phyloP scores from a whole-genome alignment of 2,888 invertebrate genomes.

The Nephrotoma flavescens region DNA sequence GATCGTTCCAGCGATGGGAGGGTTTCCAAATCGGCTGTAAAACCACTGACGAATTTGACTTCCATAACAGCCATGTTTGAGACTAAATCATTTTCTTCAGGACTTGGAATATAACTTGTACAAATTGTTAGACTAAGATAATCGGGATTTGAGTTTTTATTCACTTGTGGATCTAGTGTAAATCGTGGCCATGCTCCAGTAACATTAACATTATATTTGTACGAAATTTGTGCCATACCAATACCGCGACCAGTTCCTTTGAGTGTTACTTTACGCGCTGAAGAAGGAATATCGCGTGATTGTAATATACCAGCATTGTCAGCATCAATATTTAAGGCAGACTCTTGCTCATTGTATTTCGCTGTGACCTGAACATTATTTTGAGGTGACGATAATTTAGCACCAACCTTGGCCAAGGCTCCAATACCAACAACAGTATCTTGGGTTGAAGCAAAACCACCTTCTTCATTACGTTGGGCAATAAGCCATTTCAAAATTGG shows the following conservation, averaged over 20 bases:
- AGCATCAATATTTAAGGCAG: slow-evolving; percentile 46
- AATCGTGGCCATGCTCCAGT: slow-evolving; percentile 80
- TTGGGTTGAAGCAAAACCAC: slow-evolving; percentile 64
- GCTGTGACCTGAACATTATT: slow-evolving; percentile 32
- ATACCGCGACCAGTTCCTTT: slow-evolving; percentile 69
- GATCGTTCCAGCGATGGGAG: slow-evolving; percentile 42
- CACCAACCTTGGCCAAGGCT: slow-evolving; percentile 51
- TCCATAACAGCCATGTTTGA: slow-evolving; percentile 86
- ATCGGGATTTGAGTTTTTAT: slow-evolving; percentile 59
- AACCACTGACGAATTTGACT: slow-evolving; percentile 82
- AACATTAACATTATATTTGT: slow-evolving; percentile 69
- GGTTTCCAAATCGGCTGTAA: slow-evolving; percentile 52
- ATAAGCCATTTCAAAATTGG: slow-evolving; percentile 59
- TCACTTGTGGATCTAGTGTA: slow-evolving; percentile 72
- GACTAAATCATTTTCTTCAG: slow-evolving; percentile 35
- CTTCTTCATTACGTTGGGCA: slow-evolving; percentile 46
- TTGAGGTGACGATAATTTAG: slow-evolving; percentile 35
- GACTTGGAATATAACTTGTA: slow-evolving; percentile 40
- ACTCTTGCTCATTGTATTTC: slow-evolving; percentile 25
- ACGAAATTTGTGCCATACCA: slow-evolving; percentile 61
- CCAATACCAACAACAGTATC: slow-evolving; percentile 63
- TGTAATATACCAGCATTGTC: slow-evolving; percentile 73
- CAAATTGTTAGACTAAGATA: slow-evolving; percentile 71
- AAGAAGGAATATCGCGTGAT: slow-evolving; percentile 43
- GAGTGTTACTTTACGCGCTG: slow-evolving; percentile 48